Base-by-base conservation (phyloP, 2,888 invertebrate species). In the Allolobophora icterica region DNA sequence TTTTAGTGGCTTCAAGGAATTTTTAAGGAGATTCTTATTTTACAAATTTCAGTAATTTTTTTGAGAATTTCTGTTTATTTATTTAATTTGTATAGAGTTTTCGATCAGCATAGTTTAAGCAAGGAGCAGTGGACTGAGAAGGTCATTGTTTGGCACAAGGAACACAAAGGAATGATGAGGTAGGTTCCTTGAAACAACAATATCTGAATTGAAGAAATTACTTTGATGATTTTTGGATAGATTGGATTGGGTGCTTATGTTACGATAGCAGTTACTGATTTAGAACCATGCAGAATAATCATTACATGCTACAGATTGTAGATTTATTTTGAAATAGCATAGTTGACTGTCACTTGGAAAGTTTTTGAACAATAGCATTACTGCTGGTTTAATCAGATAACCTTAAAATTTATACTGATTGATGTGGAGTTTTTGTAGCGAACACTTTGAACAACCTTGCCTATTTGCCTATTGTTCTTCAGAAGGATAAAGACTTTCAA, bases 61-160 rank as follows among this genome's bases (percentile, higher is more conserved):
- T 52, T 1, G 24, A 6, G 24, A 52, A 24, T 15, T 52, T 24
- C 1, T 2, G 5, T 52, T 52, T 52, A 24, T 52, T 52, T 15
- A 24, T 52, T 34, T 30, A 19, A 83, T 83, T 15, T 33, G 8
- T 34, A 40, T 94, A 97, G 97, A 95, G 98, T 99, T 93, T 97
- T 98, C 96, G 99, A 99, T 96, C 99, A 99, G 96, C 99, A 99
- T 96, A 99, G 99, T 96, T 97, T 99, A 97, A 97, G 98, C 92
- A 97, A 98, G 96, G 98, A 99, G 91, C 99, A 99, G 96, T 99
- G 99, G 99, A 99, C 99, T 96, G 97, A 97, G 95, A 97, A 99
- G 94, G 98, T 99, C 95, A 98, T 98, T 94, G 98, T 98, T 94
- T 99, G 99, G 99, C 99, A 98, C 98, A 97, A 97, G 95, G 99